Evolutionary conservation across 1,140 invertebrate genomes (phyloP), one percentile per base, ranked within the genome.

Genomic region (Ceratoteleas bidentatus): DNA sequence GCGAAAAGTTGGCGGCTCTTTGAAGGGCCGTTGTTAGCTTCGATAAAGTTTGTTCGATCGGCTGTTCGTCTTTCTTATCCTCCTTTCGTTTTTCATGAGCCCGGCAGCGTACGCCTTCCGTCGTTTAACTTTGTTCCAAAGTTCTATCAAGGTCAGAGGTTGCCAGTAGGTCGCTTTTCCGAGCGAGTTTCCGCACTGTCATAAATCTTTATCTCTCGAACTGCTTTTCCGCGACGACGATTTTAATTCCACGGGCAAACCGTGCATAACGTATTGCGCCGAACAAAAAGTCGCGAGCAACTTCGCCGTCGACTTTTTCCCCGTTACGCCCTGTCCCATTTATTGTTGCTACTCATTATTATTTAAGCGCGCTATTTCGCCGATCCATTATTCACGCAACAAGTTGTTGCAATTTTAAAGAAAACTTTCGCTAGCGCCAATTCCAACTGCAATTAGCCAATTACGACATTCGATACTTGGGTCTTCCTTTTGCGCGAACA

Each of bases 61-160:
- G 70, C 79, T 86, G 87, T 87, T 87, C 84, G 83, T 88, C 83
- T 85, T 81, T 88, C 83, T 87, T 87, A 85, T 77, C 70, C 64
- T 60, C 64, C 81, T 85, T 83, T 85, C 83, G 73, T 75, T 85
- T 83, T 85, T 81, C 82, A 84, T 50, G 78, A 75, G 70, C 60
- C 79, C 66, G 68, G 49, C 62, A 36, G 49, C 73, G 56, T 45
- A 76, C 81, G 65, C 56, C 77, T 83, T 81, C 70, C 74, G 61
- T 54, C 76, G 70, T 88, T 87, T 87, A 90, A 90, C 88, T 90
- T 88, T 89, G 88, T 90, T 90, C 85, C 84, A 78, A 90, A 90
- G 87, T 89, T 90, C 84, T 88, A 87, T 85, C 88, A 90, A 90
- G 88, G 88, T 90, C 88, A 88, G 85, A 83, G 75, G 86, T 83